Base-by-base conservation (phyloP, 2,888 invertebrate species). In the Lysandra bellargus region DNA sequence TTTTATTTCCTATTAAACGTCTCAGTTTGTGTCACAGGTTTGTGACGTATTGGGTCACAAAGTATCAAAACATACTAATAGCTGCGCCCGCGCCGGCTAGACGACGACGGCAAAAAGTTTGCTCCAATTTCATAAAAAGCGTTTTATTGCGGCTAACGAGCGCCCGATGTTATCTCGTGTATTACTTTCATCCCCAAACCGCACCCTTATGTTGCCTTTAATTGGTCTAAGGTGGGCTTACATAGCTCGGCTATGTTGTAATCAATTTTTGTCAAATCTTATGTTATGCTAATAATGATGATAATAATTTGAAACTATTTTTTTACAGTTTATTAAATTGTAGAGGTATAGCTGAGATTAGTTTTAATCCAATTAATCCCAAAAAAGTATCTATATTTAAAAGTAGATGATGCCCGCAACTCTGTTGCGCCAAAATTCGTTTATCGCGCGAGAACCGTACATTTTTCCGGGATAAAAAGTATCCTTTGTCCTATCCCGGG, bases 181-280 rank as follows among this genome's bases (percentile, higher is more conserved):
- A 93, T 94, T 93, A 93, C 92, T 93, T 93, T 93, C 93, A 92
- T 90, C 92, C 92, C 91, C 90, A 92, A 86, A 88, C 80, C 90
- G 88, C 88, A 85, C 86, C 88, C 88, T 89, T 82, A 80, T 81
- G 80, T 64, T 76, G 44, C 79, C 75, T 89, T 91, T 92, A 92
- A 92, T 92, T 92, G 89, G 87, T 80, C 79, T 40, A 81, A 1
- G 82, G 81, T 85, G 60, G 89, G 90, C 81, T 91, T 88, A 92
- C 87, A 92, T 91, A 12, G 4, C 17, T 17, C 4, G 53, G 53
- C 14, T 57, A 17, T 57, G 17, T 57, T 57, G 2, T 1, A 49
- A 12, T 7, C 0, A 7, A 44, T 44, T 44, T 49, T 49, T 9
- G 2, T 44, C 1, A 44, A 9, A 44, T 44, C 7, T 40, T 5